phyloP scores from a whole-genome alignment of 2,113 vertebrate genomes.

The pig (Sus scrofa) region T2T-Sscrofa CM000817.6:165783001-165783500 shows the following conservation, averaged over 20 bases:
- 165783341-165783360: background rate
- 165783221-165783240: background rate
- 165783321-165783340: background rate
- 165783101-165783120: background rate
- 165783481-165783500: background rate
- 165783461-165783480: background rate
- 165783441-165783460: background rate
- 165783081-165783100: background rate
- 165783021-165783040: background rate
- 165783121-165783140: background rate
- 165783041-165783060: background rate
- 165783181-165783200: background rate
- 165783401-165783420: background rate
- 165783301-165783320: background rate
- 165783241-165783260: background rate
- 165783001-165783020: background rate
- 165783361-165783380: background rate
- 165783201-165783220: background rate
- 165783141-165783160: background rate
- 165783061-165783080: background rate
- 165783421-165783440: background rate
- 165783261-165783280: background rate
- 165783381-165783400: background rate
- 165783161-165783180: background rate
- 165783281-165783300: background rate